A percentile compares a stretch with the other conserved stretches of the same genome.
Conservation (phyloP, 2,888 invertebrate species). For the Andrena camellia region DNA sequence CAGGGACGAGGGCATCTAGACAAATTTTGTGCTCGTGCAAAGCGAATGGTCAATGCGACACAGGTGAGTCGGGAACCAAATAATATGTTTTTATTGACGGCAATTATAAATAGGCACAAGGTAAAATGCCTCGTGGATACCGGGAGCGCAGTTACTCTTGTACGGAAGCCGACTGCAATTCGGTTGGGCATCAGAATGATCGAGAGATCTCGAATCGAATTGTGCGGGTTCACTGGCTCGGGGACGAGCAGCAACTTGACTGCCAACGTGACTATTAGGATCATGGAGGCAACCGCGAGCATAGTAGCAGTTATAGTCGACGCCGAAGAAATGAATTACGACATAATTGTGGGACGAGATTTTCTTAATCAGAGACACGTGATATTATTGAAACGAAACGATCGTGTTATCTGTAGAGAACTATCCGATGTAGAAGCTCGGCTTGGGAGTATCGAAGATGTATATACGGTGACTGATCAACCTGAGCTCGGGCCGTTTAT, state of each 20-base stretch:
- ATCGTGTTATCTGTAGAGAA: not conserved
- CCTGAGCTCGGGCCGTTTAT: not conserved
- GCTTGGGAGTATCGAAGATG: not conserved
- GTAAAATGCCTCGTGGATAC: not conserved
- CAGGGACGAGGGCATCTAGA: not conserved
- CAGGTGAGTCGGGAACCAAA: not conserved
- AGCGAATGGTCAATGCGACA: not conserved
- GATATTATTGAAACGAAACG: not conserved
- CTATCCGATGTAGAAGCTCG: not conserved
- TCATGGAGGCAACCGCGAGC: not conserved
- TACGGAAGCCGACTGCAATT: not conserved
- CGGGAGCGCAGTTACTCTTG: not conserved
- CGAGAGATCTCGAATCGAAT: not conserved
- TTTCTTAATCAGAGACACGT: conserved; percentile 5
- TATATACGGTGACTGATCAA: not conserved
- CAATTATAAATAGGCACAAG: not conserved
- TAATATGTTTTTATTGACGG: not conserved
- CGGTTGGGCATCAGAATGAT: not conserved
- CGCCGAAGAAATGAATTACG: not conserved
- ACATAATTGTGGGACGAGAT: not conserved
- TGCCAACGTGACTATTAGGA: not conserved
- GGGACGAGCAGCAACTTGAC: no score
- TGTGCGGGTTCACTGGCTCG: not conserved
- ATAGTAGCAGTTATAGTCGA: not conserved
- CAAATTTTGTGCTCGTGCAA: not conserved